Evolutionary conservation across 2,797 vertebrate species (phyloP).

Genomic region (Sebastiscus tertius): DNA sequence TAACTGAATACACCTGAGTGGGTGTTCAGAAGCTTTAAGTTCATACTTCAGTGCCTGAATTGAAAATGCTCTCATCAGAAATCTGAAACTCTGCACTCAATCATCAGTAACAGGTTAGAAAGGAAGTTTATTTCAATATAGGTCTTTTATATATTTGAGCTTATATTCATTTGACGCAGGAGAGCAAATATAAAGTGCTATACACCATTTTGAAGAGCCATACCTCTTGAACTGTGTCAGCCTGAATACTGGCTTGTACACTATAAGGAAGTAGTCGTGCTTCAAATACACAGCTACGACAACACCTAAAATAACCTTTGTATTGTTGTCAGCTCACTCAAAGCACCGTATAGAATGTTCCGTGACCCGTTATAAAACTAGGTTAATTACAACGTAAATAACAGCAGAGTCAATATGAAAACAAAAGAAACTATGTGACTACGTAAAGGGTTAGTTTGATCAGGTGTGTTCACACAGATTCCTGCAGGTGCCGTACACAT

Average conservation of each 20-base stretch:
- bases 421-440: neutral
- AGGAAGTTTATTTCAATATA: neutral
- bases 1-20: no score
- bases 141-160: neutral
- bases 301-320: conserved; percentile 19
- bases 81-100: neutral
- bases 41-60: neutral
- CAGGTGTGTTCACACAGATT: neutral
- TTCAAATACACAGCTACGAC: neutral
- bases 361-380: neutral
- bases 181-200: neutral
- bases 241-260: neutral
- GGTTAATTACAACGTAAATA: neutral
- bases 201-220: neutral
- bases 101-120: neutral
- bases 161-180: neutral
- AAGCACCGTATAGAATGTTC: neutral
- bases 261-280: conserved; percentile 4
- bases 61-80: neutral
- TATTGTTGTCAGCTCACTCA: neutral
- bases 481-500: neutral
- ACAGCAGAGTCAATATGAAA: neutral
- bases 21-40: neutral
- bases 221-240: conserved; percentile 16
- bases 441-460: neutral